phyloP scores from a whole-genome alignment of 2,113 vertebrate species.

The Etia nguti region DNA sequence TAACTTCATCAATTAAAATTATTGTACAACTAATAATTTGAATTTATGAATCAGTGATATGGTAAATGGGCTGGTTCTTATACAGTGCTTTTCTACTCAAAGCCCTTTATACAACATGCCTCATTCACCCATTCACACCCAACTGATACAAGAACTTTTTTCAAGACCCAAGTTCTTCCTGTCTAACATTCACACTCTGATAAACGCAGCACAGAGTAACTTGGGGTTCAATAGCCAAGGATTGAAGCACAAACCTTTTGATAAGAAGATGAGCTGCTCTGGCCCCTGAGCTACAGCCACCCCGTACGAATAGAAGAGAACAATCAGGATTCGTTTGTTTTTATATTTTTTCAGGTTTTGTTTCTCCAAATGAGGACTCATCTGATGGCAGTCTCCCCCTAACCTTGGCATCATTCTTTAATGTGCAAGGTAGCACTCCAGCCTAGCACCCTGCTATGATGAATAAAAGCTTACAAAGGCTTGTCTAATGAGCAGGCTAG shows the following conservation, averaged over 20 bases:
- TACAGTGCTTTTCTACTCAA: background rate
- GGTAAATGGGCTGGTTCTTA: background rate
- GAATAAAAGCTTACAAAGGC: background rate
- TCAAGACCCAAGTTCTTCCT: background rate
- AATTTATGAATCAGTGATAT: background rate
- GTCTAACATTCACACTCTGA: background rate
- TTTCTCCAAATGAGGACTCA: background rate
- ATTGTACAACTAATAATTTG: background rate
- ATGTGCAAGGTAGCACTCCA: background rate
- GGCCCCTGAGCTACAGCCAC: background rate
- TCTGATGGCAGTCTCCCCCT: background rate
- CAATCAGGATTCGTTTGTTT: background rate
- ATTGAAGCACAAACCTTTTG: background rate
- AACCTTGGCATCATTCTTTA: background rate
- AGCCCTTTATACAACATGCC: background rate
- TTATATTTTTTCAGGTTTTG: background rate
- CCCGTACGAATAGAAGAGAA: background rate
- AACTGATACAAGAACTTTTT: background rate
- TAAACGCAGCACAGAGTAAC: background rate
- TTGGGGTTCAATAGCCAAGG: no score
- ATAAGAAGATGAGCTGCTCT: background rate
- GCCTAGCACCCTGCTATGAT: accelerated
- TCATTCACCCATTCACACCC: background rate
- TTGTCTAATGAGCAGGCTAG: background rate
- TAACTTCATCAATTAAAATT: background rate